Base-by-base conservation (phyloP, 2,113 vertebrate species). In the Carettochelys insculpta region DNA sequence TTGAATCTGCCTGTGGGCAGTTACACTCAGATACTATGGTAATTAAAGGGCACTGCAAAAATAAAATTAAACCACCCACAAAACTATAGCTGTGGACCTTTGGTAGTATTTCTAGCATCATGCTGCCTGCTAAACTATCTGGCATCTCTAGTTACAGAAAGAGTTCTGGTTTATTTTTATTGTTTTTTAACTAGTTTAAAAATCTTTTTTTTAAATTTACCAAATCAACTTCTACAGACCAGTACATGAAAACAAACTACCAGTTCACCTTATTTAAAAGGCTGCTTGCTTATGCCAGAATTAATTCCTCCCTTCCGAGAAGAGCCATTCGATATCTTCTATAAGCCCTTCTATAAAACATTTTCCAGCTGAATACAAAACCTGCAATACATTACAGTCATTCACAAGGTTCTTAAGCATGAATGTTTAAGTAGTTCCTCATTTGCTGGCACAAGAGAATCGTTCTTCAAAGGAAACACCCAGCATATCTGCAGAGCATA, bases 401-500 rank as follows among this genome's bases (percentile, higher is more conserved):
- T 45, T 56, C 88, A 93, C 80, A 68, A 75, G 50, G 83, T 52
- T 22, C 75, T 2, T 47, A 73, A 82, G 78, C 82, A 75, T 20
- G n/a, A 90, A 68, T 83, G 85, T 84, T 93, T 90, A 84, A 96
- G 80, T 45, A 89, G 92, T 92, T 93, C 92, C 94, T 90, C 48
- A 94, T 95, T 93, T 94, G 51, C 2, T 95, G 95, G 94, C 93
- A 94, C n/a, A 27, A 86, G 89, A 83, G 88, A 90, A 83, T 8
- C 31, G 5, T 61, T 91, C 86, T 87, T 93, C 89, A 89, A 90
- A 87, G 71, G 41, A 27, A 82, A 58, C 50, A 77, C 48, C 81
- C 82, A 73, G 91, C 50, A 77, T 52, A 86, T 61, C 80, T 47
- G 85, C 65, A 5, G 25, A 76, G 65, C 73, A 41, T 12, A 0